Percentiles rank a stretch among this genome's conserved stretches.
phyloP scores from a whole-genome alignment of 2,113 vertebrate species.

The Tonatia bakeri region DNA sequence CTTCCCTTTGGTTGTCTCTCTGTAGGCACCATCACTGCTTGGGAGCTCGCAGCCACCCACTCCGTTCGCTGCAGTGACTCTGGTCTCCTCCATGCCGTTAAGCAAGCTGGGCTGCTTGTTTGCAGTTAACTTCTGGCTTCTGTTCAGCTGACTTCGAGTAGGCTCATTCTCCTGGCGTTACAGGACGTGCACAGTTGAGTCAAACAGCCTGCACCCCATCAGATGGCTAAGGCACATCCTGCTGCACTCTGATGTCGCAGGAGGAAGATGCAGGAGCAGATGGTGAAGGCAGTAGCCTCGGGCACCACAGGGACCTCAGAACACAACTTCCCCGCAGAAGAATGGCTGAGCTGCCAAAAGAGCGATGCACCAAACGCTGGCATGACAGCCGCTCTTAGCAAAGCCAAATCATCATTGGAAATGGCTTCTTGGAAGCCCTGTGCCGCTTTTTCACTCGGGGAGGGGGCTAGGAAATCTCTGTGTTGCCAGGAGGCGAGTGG shows the following conservation, averaged over 20 bases:
- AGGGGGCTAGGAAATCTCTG: background rate
- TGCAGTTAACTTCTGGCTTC: slow-evolving; percentile 65
- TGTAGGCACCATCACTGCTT: background rate
- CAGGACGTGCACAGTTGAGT: background rate
- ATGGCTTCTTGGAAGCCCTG: background rate
- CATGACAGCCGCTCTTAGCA: background rate
- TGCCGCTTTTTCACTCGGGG: background rate
- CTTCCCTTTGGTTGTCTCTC: slow-evolving; percentile 25
- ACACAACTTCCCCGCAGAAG: slow-evolving; percentile 30
- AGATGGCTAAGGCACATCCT: background rate
- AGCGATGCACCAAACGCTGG: background rate
- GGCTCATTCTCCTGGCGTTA: slow-evolving; percentile 30
- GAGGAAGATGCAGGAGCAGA: slow-evolving; percentile 55
- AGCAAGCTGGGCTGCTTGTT: slow-evolving; percentile 54
- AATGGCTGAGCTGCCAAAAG: background rate
- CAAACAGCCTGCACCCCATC: slow-evolving; percentile 24
- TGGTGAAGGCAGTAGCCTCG: slow-evolving; percentile 52
- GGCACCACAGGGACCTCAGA: slow-evolving; percentile 38
- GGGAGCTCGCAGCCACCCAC: slow-evolving; percentile 38
- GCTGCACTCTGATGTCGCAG: slow-evolving; percentile 3
- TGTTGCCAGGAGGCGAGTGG: slow-evolving; percentile 20
- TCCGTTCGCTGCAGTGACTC: slow-evolving; percentile 56
- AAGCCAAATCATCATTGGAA: background rate
- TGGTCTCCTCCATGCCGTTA: slow-evolving; percentile 35
- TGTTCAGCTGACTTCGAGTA: slow-evolving; percentile 64